Percentiles rank a stretch among this genome's conserved stretches.
Conservation (phyloP, 2,888 invertebrate genomes). For the Acrocera orbiculus region DNA sequence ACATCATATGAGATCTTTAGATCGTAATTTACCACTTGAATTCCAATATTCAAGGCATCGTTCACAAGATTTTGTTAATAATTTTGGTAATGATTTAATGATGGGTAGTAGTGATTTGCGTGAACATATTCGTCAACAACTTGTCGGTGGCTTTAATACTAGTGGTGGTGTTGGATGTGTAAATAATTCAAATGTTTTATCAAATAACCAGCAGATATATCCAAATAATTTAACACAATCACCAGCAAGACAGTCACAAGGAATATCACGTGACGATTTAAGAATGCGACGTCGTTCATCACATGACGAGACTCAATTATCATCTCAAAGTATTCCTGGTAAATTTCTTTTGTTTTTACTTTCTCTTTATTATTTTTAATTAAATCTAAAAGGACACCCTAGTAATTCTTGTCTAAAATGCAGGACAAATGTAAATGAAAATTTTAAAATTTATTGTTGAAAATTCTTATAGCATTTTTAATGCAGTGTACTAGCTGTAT, state of each 20-base stretch:
- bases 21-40: conserved; percentile 29
- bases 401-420: too few species aligned
- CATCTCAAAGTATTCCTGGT: conserved; percentile 24
- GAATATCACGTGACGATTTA: conserved; percentile 28
- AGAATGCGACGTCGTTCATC: conserved; percentile 30
- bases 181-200: conserved; percentile 25
- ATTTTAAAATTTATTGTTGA: too few species aligned
- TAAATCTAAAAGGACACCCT: too few species aligned
- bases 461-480: too few species aligned
- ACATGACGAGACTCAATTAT: conserved; percentile 31
- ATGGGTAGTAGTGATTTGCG: conserved; percentile 25
- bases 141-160: conserved; percentile 21
- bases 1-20: conserved; percentile 31
- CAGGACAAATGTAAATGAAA: too few species aligned
- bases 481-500: too few species aligned
- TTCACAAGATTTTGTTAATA: conserved; percentile 16
- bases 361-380: too few species aligned
- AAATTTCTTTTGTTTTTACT: too few species aligned
- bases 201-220: conserved; percentile 22
- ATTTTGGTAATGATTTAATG: conserved; percentile 9
- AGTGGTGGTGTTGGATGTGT: conserved; percentile 24
- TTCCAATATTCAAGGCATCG: conserved; percentile 31
- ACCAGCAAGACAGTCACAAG: conserved; percentile 13
- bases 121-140: conserved; percentile 28
- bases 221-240: conserved; percentile 13